Evolutionary conservation across 2,797 vertebrate species (phyloP), one percentile per base, ranked within the genome.

Genomic region (Falco peregrinus): DNA sequence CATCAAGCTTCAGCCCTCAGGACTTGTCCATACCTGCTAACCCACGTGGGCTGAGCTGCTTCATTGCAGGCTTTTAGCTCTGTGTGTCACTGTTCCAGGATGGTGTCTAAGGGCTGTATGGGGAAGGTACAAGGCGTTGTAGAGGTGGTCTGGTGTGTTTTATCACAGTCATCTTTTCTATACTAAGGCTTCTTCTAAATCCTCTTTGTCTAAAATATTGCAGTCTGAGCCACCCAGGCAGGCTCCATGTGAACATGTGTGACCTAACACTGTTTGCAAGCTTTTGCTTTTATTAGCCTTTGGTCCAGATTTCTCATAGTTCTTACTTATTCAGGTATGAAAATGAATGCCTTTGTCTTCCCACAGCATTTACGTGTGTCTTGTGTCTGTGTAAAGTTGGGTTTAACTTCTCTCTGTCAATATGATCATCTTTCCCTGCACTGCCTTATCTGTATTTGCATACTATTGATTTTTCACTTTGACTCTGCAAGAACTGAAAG

Each of bases 281-380:
- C 67, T 95, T 83, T 76, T 60, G 89, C 83, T 95, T 89, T 96
- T 91, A 88, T 94, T 92, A 80, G 75, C 54, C 93, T 94, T 88
- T 84, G 69, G 89, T 95, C 95, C 87, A 78, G 86, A 92, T 90
- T 96, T 91, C 82, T 57, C 69, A 33, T 20, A 76, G 29, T 78
- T 87, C 63, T 74, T 54, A 43, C 26, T 82, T 83, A 54, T 56
- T 71, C 63, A 71, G 73, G 54, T 67, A 47, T 61, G 87, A 64
- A 68, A 89, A 67, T 45, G 10, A 79, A 74, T 90, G 43, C 35
- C 51, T 87, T 92, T 94, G 84, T 80, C 74, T 90, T 95, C 90
- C 86, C 74, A 82, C 77, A 87, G 63, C 67, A 91, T 63, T 93
- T 90, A 71, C 80, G 81, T 93, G 75, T 47, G 7, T 89, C n/a